A percentile compares a stretch with the other conserved stretches of the same genome.
Evolutionary conservation across 2,113 vertebrate species (phyloP).

Genomic region (Proteles cristata): DNA sequence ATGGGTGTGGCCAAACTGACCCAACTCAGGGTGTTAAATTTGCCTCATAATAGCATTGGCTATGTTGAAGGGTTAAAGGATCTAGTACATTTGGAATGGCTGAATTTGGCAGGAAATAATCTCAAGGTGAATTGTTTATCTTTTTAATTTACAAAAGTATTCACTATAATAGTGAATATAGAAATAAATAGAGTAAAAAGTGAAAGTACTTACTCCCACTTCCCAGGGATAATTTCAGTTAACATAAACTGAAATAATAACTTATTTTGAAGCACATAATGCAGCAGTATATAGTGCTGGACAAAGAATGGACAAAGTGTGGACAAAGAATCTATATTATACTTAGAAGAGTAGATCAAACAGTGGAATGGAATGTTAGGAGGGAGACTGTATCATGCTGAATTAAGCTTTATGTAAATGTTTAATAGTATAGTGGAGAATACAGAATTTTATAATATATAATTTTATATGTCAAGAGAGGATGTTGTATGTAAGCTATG

Average conservation of each 20-base stretch:
- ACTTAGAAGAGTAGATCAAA: not conserved
- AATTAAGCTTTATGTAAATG: conserved; percentile 28
- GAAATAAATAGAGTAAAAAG: conserved; percentile 32
- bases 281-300: not conserved
- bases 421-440: conserved; percentile 10
- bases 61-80: conserved; percentile 96
- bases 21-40: conserved; percentile 92
- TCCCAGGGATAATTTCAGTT: not conserved
- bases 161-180: not conserved
- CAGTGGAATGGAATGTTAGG: not conserved
- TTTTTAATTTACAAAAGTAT: not conserved
- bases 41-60: conserved; percentile 97
- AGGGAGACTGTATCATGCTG: not conserved
- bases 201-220: not conserved
- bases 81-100: conserved; percentile 93
- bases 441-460: conserved; percentile 11
- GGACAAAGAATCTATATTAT: conserved; percentile 5
- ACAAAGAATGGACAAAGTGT: too few species aligned
- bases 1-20: conserved; percentile 95
- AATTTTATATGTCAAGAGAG: conserved; percentile 26
- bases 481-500: too few species aligned
- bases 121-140: conserved; percentile 90
- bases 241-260: not conserved
- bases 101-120: conserved; percentile 97
- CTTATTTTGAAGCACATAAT: not conserved